A percentile compares a stretch with the other conserved stretches of the same genome.
These are phyloP conservation scores for Phenganax subtilis DNA, from an alignment of 92 coral and sea anemone genomes.

Conservation along the genomic window DNA sequence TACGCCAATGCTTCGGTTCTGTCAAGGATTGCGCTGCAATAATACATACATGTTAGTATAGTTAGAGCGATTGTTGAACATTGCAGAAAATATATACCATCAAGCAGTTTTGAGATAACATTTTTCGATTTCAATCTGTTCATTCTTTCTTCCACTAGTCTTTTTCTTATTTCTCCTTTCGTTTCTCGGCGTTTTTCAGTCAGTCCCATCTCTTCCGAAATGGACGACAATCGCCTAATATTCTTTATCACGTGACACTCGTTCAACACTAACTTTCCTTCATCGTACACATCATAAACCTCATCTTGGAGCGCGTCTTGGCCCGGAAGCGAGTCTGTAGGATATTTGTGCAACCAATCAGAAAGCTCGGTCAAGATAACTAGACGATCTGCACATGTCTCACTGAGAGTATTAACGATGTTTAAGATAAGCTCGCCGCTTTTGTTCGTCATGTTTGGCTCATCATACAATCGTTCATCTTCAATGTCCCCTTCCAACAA, in stretches of 20 bases:
- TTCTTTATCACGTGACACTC: slow-evolving; percentile 13
- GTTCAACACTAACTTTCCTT: neutral
- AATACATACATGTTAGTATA: neutral
- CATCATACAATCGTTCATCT: neutral
- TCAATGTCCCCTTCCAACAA: slow-evolving; percentile 8
- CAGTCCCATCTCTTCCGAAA: slow-evolving; percentile 25
- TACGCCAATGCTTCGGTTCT: slow-evolving; percentile 55
- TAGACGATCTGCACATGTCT: slow-evolving; percentile 2
- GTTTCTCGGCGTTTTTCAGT: slow-evolving; percentile 8
- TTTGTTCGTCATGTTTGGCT: neutral
- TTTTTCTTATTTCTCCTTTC: slow-evolving; percentile 26
- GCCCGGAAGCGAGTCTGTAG: slow-evolving; percentile 13
- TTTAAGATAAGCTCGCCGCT: slow-evolving; percentile 18
- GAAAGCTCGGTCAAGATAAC: slow-evolving; percentile 12
- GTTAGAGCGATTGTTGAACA: neutral
- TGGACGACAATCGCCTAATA: slow-evolving; percentile 4
- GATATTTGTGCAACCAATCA: slow-evolving; percentile 27
- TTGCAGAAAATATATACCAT: slow-evolving; percentile 10
- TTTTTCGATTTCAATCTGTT: slow-evolving; percentile 34
- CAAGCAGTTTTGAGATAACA: slow-evolving; percentile 19
- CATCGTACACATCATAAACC: neutral
- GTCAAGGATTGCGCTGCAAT: slow-evolving; percentile 60
- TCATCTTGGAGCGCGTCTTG: neutral
- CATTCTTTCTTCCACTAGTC: slow-evolving; percentile 16
- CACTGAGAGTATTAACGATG: neutral